Evolutionary conservation across 2,113 vertebrate genomes (phyloP).

Genomic region (Tylochromis polylepis): DNA sequence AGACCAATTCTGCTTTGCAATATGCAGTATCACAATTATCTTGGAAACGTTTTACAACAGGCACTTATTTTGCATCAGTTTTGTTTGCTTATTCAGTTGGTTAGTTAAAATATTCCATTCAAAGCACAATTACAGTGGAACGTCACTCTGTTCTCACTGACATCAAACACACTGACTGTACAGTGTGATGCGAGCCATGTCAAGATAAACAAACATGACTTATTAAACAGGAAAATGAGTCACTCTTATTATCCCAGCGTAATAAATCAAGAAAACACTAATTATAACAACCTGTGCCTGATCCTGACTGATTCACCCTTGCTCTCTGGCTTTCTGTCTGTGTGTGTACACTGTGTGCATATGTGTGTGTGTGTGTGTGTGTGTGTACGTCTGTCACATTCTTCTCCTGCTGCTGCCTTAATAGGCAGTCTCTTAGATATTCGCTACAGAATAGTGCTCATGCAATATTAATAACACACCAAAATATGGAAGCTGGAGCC

Average conservation of each 20-base stretch:
- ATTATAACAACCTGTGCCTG: conserved; percentile 60
- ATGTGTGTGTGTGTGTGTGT: conserved; percentile 6
- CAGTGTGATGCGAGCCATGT: conserved; percentile 33
- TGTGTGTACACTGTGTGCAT: not conserved
- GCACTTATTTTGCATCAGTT: conserved; percentile 20
- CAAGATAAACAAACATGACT: conserved; percentile 67
- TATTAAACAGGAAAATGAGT: conserved; percentile 61
- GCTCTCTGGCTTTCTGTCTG: conserved; percentile 19
- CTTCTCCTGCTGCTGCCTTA: conserved; percentile 61
- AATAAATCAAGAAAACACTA: conserved; percentile 66
- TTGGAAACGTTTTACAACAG: not conserved
- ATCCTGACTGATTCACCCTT: conserved; percentile 49
- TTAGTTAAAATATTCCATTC: conserved; percentile 50
- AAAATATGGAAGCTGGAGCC: conserved; percentile 75
- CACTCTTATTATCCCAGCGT: conserved; percentile 53
- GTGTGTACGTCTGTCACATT: conserved; percentile 54
- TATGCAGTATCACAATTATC: conserved; percentile 39
- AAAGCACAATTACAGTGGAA: conserved; percentile 51
- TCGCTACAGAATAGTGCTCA: conserved; percentile 77
- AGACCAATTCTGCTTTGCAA: conserved; percentile 20
- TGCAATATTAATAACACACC: conserved; percentile 81
- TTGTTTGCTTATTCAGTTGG: conserved; percentile 39
- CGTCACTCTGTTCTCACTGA: conserved; percentile 28
- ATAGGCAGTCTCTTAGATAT: conserved; percentile 77
- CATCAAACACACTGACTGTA: conserved; percentile 35